Percentiles rank a stretch among this genome's conserved stretches.
These are phyloP conservation scores for Falco berigora DNA, from an alignment of 2,797 vertebrate genomes.

Conservation along the genomic window DNA sequence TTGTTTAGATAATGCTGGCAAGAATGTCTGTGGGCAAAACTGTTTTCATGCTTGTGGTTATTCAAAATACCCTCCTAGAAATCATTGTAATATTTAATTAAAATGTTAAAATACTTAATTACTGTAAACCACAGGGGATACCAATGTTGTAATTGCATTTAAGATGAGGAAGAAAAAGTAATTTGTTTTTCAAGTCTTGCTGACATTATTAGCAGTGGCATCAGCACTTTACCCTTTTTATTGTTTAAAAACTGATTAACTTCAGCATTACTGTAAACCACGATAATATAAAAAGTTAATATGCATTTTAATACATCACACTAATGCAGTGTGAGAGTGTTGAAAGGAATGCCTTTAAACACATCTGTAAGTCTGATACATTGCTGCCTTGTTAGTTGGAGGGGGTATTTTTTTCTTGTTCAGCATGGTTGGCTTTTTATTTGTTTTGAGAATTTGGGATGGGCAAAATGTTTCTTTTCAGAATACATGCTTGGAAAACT, in stretches of 20 bases:
- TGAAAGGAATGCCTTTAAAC: background rate
- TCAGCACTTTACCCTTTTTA: slow-evolving; percentile 58
- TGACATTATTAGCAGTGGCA: slow-evolving; percentile 50
- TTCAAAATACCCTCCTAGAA: slow-evolving; percentile 51
- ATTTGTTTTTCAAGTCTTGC: slow-evolving; percentile 63
- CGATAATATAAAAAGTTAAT: slow-evolving; percentile 48
- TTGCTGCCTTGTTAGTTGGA: background rate
- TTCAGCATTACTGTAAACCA: slow-evolving; percentile 37
- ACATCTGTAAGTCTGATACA: background rate
- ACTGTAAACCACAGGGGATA: slow-evolving; percentile 63
- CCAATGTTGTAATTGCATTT: slow-evolving; percentile 62
- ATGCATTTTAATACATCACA: slow-evolving; percentile 52
- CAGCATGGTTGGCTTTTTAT: background rate
- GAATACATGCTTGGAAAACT: background rate
- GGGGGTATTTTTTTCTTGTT: background rate
- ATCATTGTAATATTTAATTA: slow-evolving; percentile 72
- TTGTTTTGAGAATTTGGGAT: background rate
- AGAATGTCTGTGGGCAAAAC: background rate
- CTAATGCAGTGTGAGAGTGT: slow-evolving; percentile 17
- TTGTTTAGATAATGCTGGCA: slow-evolving; percentile 36
- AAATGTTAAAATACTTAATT: slow-evolving; percentile 77
- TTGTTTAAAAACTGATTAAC: slow-evolving; percentile 67
- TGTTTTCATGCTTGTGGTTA: slow-evolving; percentile 26
- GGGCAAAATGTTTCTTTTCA: background rate
- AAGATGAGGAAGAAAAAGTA: slow-evolving; percentile 53